A percentile compares a stretch with the other conserved stretches of the same genome.
Evolutionary conservation across 2,888 invertebrate species (phyloP).

Genomic region (Sinhomidia bicolor): DNA sequence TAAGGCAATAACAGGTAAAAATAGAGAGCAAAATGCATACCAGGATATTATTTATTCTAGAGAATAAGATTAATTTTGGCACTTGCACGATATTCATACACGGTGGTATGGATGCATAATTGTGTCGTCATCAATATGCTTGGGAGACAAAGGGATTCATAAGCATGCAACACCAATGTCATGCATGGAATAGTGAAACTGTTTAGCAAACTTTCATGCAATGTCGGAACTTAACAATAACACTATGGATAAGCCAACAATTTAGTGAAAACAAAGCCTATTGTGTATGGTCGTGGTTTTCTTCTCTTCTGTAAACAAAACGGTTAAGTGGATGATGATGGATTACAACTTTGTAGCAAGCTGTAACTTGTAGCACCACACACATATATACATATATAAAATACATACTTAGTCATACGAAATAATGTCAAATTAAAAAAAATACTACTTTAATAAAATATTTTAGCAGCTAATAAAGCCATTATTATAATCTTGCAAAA

Average conservation of each 20-base stretch:
- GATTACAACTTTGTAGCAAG: no score
- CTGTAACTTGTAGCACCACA: no score
- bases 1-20: not conserved
- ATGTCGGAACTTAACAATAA: not conserved
- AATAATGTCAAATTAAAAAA: no score
- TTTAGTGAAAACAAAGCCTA: constrained; percentile 1
- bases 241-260: not conserved
- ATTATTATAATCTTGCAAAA: no score
- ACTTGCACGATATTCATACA: not conserved
- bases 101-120: not conserved
- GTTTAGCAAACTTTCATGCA: not conserved
- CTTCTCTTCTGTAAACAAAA: not conserved
- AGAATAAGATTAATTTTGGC: not conserved
- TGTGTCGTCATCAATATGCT: not conserved
- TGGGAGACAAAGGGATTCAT: not conserved
- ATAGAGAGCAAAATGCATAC: constrained; percentile 1
- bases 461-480: no score
- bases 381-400: no score
- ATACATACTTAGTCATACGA: no score
- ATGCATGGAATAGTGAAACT: constrained; percentile 15
- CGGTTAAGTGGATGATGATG: not conserved
- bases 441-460: no score
- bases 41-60: not conserved
- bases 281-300: constrained; percentile 27
- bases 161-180: constrained; percentile 31